Conservation (phyloP, 2,797 vertebrate genomes). For the Dallia pectoralis region DNA sequence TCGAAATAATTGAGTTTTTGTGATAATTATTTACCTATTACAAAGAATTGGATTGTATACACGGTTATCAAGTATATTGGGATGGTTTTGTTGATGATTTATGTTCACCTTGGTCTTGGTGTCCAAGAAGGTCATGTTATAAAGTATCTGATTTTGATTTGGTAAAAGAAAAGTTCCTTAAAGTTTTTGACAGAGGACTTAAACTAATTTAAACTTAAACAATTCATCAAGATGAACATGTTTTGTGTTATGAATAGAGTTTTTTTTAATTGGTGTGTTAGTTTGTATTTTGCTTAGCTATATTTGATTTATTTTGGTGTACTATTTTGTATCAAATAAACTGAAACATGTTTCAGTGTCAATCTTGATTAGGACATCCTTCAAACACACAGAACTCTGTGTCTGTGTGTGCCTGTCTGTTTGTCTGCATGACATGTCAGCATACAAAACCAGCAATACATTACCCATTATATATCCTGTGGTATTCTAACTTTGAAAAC, state of each 20-base stretch:
- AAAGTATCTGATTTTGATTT: background rate
- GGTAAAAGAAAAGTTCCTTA: background rate
- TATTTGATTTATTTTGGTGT: background rate
- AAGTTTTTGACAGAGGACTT: background rate
- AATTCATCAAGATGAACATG: background rate
- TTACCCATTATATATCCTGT: background rate
- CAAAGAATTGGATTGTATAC: conserved; percentile 27
- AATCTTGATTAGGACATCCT: background rate
- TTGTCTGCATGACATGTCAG: no score
- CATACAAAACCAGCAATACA: background rate
- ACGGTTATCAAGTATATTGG: background rate
- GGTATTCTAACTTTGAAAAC: background rate
- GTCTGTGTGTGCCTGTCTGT: no score
- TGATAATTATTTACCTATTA: conserved; percentile 28
- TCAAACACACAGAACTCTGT: background rate
- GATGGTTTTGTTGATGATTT: background rate
- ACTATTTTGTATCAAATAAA: background rate
- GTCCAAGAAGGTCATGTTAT: background rate
- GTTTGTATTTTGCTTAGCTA: background rate
- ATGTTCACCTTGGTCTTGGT: background rate
- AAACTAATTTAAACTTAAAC: background rate
- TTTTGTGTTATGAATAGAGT: background rate
- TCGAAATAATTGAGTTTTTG: background rate
- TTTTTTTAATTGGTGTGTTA: background rate
- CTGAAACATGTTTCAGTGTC: background rate